Percentiles rank a stretch among this genome's conserved stretches.
Evolutionary conservation across 2,797 vertebrate species (phyloP).

Genomic region (Lepilemur septentrionalis): DNA sequence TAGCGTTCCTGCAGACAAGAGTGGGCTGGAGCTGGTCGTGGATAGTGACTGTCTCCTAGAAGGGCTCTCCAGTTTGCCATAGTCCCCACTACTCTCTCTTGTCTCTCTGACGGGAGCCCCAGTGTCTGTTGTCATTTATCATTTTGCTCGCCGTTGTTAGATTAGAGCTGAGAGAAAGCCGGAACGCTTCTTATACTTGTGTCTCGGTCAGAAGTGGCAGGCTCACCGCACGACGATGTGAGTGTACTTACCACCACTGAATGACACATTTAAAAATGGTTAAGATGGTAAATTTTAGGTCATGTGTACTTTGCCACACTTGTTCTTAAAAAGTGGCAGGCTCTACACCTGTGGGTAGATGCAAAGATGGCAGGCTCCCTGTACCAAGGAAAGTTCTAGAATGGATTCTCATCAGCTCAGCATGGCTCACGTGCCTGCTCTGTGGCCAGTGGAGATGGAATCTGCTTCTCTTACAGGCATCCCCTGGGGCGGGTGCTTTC

Average conservation of each 20-base stretch:
- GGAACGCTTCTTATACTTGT: accelerated
- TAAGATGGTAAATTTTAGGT: neutral
- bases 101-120: neutral
- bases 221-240: neutral
- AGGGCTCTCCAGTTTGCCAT: neutral
- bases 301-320: neutral
- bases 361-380: neutral
- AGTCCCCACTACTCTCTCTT: neutral
- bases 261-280: neutral
- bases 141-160: neutral
- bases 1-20: neutral
- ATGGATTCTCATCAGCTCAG: neutral
- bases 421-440: neutral
- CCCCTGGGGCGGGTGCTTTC: neutral
- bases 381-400: neutral
- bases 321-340: neutral
- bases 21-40: neutral
- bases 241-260: neutral
- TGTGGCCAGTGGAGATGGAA: neutral
- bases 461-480: neutral
- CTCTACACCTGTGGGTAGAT: neutral
- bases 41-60: neutral
- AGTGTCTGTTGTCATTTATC: neutral
- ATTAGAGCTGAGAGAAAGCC: neutral
- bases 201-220: neutral